Evolutionary conservation across 2,888 invertebrate genomes (phyloP), one percentile per base, ranked within the genome.

Genomic region (Diarsia dahlii): DNA sequence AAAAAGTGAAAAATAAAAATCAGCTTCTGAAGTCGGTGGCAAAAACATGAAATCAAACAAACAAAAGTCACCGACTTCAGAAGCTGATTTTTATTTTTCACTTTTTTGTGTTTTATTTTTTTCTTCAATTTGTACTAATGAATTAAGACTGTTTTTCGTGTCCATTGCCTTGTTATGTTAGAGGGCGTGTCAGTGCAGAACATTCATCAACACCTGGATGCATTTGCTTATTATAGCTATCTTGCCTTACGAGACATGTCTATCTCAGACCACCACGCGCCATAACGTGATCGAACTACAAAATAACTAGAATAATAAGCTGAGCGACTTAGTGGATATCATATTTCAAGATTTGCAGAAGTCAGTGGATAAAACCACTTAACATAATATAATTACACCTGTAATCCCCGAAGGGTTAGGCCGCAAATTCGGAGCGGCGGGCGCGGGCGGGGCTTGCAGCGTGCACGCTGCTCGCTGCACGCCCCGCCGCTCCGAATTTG

Each of bases 111-210:
- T n/a, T n/a, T n/a, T n/a, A n/a, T n/a, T n/a, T n/a, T 1, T 39
- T 39, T 39, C 39, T 39, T 46, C 34, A 79, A 20, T 79, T 52
- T 79, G 23, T 23, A 60, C 2, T 46, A 50, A 69, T 79, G 15
- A 20, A 20, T n/a, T 48, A 12, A 15, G 50, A 45, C 50, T n/a
- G 20, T 46, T 56, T 1, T 34, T 46, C 23, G 13, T 45, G 48
- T 13, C 39, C 10, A 50, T 23, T 34, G 10, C 20, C 10, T 39
- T 46, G 20, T 39, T 50, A 45, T 6, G 3, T 76, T 45, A 5
- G 20, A 34, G 20, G n/a, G 68, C 13, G 34, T 52, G 45, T 50
- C 20, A 23, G n/a, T 23, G 69, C 45, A 76, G n/a, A 28, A 45
- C 48, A 39, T 63, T 45, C 9, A 46, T 20, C 15, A 12, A 39